Evolutionary conservation across 2,797 vertebrate species (phyloP).

Genomic region (Acrocephalus scirpaceus): DNA sequence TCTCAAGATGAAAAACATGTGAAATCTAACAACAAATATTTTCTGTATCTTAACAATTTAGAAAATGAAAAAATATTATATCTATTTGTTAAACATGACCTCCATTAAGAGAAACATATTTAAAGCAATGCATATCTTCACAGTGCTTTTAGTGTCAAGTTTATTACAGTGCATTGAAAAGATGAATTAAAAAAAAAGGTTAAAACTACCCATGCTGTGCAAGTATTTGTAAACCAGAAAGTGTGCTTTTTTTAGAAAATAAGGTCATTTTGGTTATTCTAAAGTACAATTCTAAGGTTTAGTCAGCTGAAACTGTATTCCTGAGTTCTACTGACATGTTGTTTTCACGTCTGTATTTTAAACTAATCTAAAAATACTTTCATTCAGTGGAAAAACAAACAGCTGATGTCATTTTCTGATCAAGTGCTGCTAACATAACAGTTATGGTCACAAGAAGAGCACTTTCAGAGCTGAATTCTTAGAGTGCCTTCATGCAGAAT

Average conservation of each 20-base stretch:
- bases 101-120: not conserved
- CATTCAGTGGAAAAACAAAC: constrained; percentile 36
- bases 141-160: not conserved
- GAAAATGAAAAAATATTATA: not conserved
- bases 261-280: not conserved
- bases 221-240: not conserved
- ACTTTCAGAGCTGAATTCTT: constrained; percentile 20
- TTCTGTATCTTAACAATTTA: not conserved
- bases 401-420: constrained; percentile 17
- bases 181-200: not conserved
- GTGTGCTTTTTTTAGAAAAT: not conserved
- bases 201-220: not conserved
- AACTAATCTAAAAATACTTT: constrained; percentile 50
- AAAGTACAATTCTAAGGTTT: not conserved
- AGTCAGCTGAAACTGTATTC: not conserved
- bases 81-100: not conserved
- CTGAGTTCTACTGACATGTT: not conserved
- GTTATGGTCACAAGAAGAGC: not conserved
- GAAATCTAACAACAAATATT: not conserved
- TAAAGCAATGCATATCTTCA: not conserved
- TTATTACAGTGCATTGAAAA: not conserved
- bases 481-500: not conserved
- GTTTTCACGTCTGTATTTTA: constrained; percentile 3
- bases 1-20: not conserved
- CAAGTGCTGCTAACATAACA: not conserved